Evolutionary conservation across 2,797 vertebrate species (phyloP), one percentile per base, ranked within the genome.

Genomic region (Coluber constrictor): DNA sequence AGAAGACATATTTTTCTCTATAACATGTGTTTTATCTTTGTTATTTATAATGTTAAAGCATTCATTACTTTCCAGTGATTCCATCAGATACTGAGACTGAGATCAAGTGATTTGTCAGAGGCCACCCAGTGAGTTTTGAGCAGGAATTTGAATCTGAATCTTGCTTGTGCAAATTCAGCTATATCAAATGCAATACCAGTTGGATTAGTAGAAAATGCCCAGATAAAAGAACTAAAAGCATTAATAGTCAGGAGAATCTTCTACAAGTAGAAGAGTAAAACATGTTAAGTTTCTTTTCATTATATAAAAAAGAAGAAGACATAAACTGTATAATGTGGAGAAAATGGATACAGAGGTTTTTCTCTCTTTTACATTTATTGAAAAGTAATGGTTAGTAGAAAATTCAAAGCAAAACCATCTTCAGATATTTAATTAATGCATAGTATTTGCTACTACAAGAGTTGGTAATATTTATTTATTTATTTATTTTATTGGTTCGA

Each of bases 31-130:
- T 92, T 79, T 89, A 59, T 43, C 25, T 91, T 51, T 92, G 37
- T 51, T 92, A 37, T 86, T 91, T 91, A 63, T 89, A 27, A 74
- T 79, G 47, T 92, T 88, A 88, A 59, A 92, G 55, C 47, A 20
- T 20, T 92, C 32, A 32, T 16, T 57, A 66, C 9, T 86, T 86
- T 86, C 47, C 90, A 91, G 7, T 86, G 43, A 60, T 43, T 37
- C 70, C 32, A 13, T 66, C 32, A 87, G 51, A 43, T 57, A 29
- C 79, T 92, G 89, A 66, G 60, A 61, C 51, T 54, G 37, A 92
- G 37, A 25, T 89, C 74, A 15, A 51, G 25, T 90, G 59, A 66
- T 86, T 90, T 90, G 16, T 89, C 23, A 43, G 86, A 93, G 54
- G 60, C 89, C 32, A 87, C 60, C 32, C 32, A 57, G 32, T 66